A percentile compares a stretch with the other conserved stretches of the same genome.
phyloP scores from a whole-genome alignment of 2,113 vertebrate genomes.

The Lynx canadensis region DNA sequence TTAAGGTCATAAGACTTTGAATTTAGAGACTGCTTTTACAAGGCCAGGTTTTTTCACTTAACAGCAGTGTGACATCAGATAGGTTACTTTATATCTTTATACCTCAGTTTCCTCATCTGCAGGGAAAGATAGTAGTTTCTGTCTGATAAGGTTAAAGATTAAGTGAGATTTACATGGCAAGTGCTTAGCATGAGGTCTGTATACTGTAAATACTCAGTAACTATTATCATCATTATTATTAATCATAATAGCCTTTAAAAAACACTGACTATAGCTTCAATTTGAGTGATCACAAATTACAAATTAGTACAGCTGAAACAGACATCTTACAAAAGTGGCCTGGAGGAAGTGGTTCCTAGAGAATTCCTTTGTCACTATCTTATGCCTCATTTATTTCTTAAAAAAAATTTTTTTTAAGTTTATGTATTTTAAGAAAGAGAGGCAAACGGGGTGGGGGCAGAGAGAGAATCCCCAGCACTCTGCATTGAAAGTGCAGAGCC shows the following conservation, averaged over 20 bases:
- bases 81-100: not conserved
- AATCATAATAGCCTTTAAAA: constrained; percentile 15
- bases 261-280: not conserved
- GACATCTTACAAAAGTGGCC: not conserved
- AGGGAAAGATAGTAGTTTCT: constrained; percentile 36
- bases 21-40: not conserved
- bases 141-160: constrained; percentile 34
- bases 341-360: not conserved
- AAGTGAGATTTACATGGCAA: constrained; percentile 30
- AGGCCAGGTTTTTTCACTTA: not conserved
- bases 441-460: too few relatives aligned
- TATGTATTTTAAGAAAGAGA: too few relatives aligned
- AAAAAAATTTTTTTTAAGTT: too few relatives aligned
- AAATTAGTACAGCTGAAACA: not conserved
- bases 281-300: not conserved
- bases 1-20: constrained; percentile 18
- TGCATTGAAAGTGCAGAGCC: too few relatives aligned
- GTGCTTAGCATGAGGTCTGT: not conserved
- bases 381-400: not conserved
- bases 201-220: not conserved
- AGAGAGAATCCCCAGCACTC: too few relatives aligned
- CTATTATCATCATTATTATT: not conserved
- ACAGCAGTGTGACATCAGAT: not conserved
- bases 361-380: not conserved
- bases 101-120: not conserved